Evolutionary conservation across 2,797 vertebrate species (phyloP).

Genomic region (Hemitrygon akajei): DNA sequence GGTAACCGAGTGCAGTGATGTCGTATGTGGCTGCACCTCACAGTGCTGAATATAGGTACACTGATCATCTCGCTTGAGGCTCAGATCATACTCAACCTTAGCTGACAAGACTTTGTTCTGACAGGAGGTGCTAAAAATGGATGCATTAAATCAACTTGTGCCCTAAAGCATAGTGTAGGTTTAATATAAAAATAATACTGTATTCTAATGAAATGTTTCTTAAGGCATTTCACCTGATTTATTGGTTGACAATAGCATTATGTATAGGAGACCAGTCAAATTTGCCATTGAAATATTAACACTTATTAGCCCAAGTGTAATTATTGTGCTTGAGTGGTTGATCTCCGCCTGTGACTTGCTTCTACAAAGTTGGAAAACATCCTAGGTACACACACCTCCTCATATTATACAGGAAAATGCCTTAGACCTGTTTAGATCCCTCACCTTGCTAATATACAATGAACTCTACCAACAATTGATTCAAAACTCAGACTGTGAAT

Average conservation of each 20-base stretch:
- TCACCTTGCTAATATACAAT: neutral
- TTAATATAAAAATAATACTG: neutral
- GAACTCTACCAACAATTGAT: neutral
- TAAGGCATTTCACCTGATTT: neutral
- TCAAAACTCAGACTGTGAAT: slow-evolving; percentile 1
- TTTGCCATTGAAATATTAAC: neutral
- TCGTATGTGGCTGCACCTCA: neutral
- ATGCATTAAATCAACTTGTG: neutral
- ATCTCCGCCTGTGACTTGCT: neutral
- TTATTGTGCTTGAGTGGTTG: neutral
- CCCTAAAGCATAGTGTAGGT: neutral
- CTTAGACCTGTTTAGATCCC: neutral
- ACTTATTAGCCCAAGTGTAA: neutral
- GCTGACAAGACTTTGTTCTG: neutral
- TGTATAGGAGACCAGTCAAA: neutral
- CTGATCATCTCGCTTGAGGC: neutral
- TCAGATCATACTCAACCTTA: neutral
- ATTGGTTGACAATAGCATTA: neutral
- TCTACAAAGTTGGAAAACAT: no score
- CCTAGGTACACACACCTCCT: neutral
- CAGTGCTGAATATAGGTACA: neutral
- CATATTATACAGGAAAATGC: neutral
- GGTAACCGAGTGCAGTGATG: neutral
- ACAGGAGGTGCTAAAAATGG: neutral
- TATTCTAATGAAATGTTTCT: slow-evolving; percentile 10